These are phyloP conservation scores for Perizoma flavofasciatum DNA, from an alignment of 2,888 invertebrate genomes.

Conservation along the genomic window DNA sequence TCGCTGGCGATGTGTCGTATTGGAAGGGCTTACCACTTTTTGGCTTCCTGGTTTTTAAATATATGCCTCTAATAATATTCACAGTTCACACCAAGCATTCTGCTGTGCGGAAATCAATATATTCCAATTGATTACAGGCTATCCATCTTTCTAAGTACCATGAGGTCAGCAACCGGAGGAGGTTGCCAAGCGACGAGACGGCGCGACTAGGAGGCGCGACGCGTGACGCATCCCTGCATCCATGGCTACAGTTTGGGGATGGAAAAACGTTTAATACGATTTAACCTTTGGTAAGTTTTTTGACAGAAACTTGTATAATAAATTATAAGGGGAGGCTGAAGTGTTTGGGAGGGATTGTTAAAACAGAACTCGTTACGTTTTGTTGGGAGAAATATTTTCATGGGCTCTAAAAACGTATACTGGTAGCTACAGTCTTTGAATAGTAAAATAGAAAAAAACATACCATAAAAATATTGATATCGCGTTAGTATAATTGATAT, in stretches of 20 bases:
- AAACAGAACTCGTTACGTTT: too few species aligned
- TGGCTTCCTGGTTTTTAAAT: too few species aligned
- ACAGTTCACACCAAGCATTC: background rate
- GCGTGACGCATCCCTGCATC: constrained; percentile 51
- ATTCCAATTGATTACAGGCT: constrained; percentile 24
- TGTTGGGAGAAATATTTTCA: background rate
- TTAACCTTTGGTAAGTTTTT: constrained; percentile 5
- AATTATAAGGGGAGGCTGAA: background rate
- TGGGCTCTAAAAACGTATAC: background rate
- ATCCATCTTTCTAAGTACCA: constrained; percentile 44
- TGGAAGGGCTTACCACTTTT: too few species aligned
- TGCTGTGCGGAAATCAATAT: constrained; percentile 28
- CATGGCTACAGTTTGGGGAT: constrained; percentile 13
- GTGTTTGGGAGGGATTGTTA: background rate
- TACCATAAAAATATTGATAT: too few species aligned
- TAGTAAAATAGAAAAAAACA: too few species aligned
- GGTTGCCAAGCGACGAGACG: constrained; percentile 55
- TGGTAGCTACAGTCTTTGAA: too few species aligned
- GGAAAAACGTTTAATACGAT: constrained; percentile 3
- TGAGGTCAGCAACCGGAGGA: constrained; percentile 58
- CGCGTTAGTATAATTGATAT: too few species aligned
- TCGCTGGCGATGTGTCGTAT: too few species aligned
- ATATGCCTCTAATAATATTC: too few species aligned
- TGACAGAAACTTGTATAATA: background rate
- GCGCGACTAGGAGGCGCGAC: constrained; percentile 62